Evolutionary conservation across 2,888 invertebrate genomes (phyloP).

Genomic region (Malacosoma neustria): DNA sequence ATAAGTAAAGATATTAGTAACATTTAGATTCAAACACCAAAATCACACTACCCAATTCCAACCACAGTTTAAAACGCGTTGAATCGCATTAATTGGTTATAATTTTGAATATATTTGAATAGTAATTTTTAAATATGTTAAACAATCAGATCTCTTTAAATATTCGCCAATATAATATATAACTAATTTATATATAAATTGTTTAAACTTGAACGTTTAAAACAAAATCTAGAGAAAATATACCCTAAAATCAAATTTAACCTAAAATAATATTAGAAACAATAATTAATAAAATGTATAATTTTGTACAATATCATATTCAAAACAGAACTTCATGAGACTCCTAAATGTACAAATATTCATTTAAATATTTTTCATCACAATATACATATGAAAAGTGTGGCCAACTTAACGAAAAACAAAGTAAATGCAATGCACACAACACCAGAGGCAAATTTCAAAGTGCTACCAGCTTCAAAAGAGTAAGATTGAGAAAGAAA

Average conservation of each 20-base stretch:
- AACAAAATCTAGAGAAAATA: not conserved
- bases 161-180: not conserved
- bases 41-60: no score
- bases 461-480: no score
- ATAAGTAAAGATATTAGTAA: no score
- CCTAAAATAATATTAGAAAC: no score
- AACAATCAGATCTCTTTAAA: not conserved
- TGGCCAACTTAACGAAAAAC: no score
- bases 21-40: no score
- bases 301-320: not conserved
- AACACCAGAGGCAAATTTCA: no score
- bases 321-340: not conserved
- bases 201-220: not conserved
- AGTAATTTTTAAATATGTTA: not conserved
- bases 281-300: not conserved
- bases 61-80: no score
- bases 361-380: not conserved
- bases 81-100: not conserved
- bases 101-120: not conserved
- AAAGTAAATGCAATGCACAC: no score
- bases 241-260: no score
- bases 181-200: not conserved
- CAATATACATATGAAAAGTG: not conserved
- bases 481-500: no score
- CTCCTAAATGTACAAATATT: not conserved